Percentiles rank a stretch among this genome's conserved stretches.
Evolutionary conservation across 2,888 invertebrate species (phyloP).

Genomic region (Sesia bembeciformis): DNA sequence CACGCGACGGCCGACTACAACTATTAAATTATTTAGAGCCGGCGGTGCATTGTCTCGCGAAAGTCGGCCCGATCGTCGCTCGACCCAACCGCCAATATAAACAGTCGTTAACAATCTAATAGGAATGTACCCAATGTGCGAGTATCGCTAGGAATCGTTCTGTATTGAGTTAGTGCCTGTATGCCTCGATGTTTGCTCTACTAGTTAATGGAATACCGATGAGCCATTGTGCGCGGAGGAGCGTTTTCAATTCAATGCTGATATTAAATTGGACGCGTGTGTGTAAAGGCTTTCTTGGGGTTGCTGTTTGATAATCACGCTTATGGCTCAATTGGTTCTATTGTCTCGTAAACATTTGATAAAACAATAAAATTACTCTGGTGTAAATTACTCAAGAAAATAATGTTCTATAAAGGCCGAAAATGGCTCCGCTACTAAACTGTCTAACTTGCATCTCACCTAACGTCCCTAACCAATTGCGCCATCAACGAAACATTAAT

Average conservation of each 20-base stretch:
- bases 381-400: too few species aligned
- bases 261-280: slow-evolving; percentile 50
- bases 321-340: too few species aligned
- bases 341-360: too few species aligned
- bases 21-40: slow-evolving; percentile 68
- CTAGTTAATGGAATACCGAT: slow-evolving; percentile 69
- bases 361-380: too few species aligned
- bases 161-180: slow-evolving; percentile 54
- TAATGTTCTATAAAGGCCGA: too few species aligned
- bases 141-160: slow-evolving; percentile 54
- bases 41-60: slow-evolving; percentile 65
- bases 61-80: slow-evolving; percentile 35
- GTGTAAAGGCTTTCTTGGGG: slow-evolving; percentile 34
- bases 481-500: too few species aligned
- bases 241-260: slow-evolving; percentile 56
- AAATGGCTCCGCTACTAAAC: too few species aligned
- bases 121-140: slow-evolving; percentile 33
- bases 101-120: slow-evolving; percentile 57
- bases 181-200: slow-evolving; percentile 54
- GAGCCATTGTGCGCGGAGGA: slow-evolving; percentile 52
- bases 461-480: too few species aligned
- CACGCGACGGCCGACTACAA: slow-evolving; percentile 35
- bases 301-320: slow-evolving; percentile 28
- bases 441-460: too few species aligned
- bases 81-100: slow-evolving; percentile 45